These are phyloP conservation scores for Gambusia holbrooki DNA, from an alignment of 2,113 vertebrate species.

Conservation along the genomic window DNA sequence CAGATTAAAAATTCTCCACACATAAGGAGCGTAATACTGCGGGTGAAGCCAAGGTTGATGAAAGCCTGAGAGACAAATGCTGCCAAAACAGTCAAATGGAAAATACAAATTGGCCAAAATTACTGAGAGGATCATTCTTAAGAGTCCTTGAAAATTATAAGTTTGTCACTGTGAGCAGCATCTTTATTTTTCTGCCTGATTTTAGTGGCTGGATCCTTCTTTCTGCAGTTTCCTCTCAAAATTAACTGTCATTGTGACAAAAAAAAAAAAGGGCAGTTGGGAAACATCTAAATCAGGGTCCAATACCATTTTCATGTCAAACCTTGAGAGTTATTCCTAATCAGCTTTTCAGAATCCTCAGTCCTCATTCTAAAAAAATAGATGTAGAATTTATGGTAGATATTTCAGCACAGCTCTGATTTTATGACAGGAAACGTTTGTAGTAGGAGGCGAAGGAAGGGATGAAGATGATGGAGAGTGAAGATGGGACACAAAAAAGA, in stretches of 20 bases:
- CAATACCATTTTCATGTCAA: not conserved
- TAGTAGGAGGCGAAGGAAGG: too few species aligned
- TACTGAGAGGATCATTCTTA: not conserved
- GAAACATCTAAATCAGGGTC: not conserved
- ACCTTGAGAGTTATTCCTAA: not conserved
- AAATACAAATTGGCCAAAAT: not conserved
- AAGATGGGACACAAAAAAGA: too few species aligned
- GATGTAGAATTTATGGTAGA: not conserved
- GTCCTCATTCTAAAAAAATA: too few species aligned
- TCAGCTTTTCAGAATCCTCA: not conserved
- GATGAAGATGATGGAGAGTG: too few species aligned
- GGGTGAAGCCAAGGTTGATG: not conserved
- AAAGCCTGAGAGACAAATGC: not conserved
- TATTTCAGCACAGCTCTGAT: not conserved
- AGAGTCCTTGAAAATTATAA: too few species aligned
- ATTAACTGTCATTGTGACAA: too few species aligned
- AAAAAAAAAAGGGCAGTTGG: too few species aligned
- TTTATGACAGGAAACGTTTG: not conserved
- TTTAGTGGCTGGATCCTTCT: too few species aligned
- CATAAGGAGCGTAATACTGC: not conserved
- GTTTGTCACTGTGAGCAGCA: too few species aligned
- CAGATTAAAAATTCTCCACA: not conserved
- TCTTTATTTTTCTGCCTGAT: too few species aligned
- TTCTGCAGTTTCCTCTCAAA: too few species aligned
- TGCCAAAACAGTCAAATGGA: not conserved